Evolutionary conservation across 2,888 invertebrate species (phyloP), one percentile per base, ranked within the genome.

Genomic region (Dryobota labecula): DNA sequence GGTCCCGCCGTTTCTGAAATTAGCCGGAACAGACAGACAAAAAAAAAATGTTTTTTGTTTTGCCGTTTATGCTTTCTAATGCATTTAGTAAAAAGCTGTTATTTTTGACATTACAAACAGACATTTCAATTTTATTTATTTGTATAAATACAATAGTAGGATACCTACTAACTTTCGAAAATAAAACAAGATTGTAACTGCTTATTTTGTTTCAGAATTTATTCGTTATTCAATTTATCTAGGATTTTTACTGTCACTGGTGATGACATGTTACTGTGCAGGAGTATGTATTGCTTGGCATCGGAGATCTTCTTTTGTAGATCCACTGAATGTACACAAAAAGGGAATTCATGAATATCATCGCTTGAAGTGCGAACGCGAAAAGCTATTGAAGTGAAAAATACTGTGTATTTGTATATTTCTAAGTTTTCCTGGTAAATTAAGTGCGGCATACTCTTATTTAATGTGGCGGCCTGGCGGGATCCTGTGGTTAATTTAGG

Each of bases 141-240:
- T n/a, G n/a, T n/a, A n/a, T n/a, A n/a, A n/a, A n/a, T n/a, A n/a
- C n/a, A n/a, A n/a, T n/a, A n/a, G 38, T 38, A 11, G 38, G 38
- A 38, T 43, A 38, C 3, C 24, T 11, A 3, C 1, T 36, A 11
- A 43, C 2, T 18, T 53, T 66, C 15, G 38, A 13, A 27, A 6
- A 5, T 1, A 27, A 8, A 41, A 54, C 11, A 18, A 24, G 13
- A 27, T 13, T 38, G 11, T 58, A 33, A 65, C 0, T 45, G 30
- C 9, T 3, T 43, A 18, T 60, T 75, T 72, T 76, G 70, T 92
- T 94, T 51, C 90, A 97, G 97, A 96, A 76, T 96, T 97, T 83
- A 87, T 96, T 30, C 94, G 97, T 7, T 96, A 97, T 85, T 93
- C 97, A 86, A 94, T 96, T 80, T 97, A 97, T 86, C 90, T 97